Conservation (phyloP, 2,888 invertebrate genomes). For the Thysanoteuthis rhombus region DNA sequence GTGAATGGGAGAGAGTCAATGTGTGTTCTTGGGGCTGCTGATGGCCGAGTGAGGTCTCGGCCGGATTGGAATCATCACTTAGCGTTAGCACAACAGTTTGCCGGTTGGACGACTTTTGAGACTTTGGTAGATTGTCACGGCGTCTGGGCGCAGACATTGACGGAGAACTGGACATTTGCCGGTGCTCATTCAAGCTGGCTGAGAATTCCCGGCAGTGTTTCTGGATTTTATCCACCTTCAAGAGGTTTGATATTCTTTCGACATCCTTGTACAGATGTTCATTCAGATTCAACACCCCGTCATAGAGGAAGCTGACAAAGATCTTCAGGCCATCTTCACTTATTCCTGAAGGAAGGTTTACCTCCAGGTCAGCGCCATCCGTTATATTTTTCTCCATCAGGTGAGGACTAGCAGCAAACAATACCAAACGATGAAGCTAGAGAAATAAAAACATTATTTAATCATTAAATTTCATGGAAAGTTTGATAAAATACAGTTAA, state of each 20-base stretch:
- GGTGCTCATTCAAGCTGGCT: conserved; percentile 16
- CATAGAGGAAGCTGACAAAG: conserved; percentile 28
- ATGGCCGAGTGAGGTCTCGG: background rate
- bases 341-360: conserved; percentile 25
- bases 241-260: conserved; percentile 25
- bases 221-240: conserved; percentile 26
- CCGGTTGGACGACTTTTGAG: background rate
- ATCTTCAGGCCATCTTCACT: conserved; percentile 24
- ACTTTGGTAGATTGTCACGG: conserved; percentile 20
- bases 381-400: conserved; percentile 31
- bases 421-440: conserved; percentile 29
- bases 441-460: background rate
- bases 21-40: background rate
- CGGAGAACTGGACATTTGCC: background rate
- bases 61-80: conserved; percentile 29
- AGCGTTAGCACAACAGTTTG: conserved; percentile 19
- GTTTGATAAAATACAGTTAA: background rate
- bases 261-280: conserved; percentile 25
- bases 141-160: background rate
- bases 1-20: background rate
- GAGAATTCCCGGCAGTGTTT: conserved; percentile 27
- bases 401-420: conserved; percentile 31
- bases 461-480: background rate
- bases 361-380: conserved; percentile 29
- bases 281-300: conserved; percentile 20